Evolutionary conservation across 1,140 invertebrate species (phyloP).

Genomic region (Drosophila malerkotliana): DNA sequence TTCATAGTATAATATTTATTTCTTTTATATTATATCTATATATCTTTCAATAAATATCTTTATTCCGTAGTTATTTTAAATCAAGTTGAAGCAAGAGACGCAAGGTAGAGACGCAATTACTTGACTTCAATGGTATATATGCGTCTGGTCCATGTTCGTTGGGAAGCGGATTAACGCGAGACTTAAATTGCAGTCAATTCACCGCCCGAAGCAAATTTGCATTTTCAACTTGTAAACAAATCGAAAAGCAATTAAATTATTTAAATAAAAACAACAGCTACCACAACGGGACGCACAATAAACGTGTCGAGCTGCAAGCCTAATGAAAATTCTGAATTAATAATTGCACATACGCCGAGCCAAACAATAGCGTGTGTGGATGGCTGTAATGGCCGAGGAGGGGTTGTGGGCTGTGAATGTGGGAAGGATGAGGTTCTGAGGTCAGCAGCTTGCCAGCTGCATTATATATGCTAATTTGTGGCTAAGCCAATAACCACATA

Average conservation of each 20-base stretch:
- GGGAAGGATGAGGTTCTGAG: not conserved
- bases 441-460: conserved; percentile 19
- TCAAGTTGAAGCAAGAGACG: too few species aligned
- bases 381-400: not conserved
- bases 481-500: conserved; percentile 51
- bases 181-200: conserved; percentile 79
- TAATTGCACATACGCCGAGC: conserved; percentile 63
- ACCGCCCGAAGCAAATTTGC: conserved; percentile 73
- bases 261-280: conserved; percentile 76
- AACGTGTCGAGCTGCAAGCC: conserved; percentile 54
- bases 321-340: conserved; percentile 78
- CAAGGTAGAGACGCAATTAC: too few species aligned
- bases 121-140: too few species aligned
- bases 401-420: not conserved
- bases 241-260: conserved; percentile 82
- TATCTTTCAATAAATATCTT: too few species aligned
- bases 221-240: conserved; percentile 80
- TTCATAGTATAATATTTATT: too few species aligned
- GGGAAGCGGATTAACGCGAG: conserved; percentile 44
- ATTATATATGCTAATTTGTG: conserved; percentile 66
- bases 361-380: conserved; percentile 17
- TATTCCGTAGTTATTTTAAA: too few species aligned
- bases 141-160: not conserved
- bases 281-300: conserved; percentile 50
- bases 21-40: too few species aligned